Evolutionary conservation across 2,113 vertebrate species (phyloP), one percentile per base, ranked within the genome.

Genomic region (Pterophyllum scalare): DNA sequence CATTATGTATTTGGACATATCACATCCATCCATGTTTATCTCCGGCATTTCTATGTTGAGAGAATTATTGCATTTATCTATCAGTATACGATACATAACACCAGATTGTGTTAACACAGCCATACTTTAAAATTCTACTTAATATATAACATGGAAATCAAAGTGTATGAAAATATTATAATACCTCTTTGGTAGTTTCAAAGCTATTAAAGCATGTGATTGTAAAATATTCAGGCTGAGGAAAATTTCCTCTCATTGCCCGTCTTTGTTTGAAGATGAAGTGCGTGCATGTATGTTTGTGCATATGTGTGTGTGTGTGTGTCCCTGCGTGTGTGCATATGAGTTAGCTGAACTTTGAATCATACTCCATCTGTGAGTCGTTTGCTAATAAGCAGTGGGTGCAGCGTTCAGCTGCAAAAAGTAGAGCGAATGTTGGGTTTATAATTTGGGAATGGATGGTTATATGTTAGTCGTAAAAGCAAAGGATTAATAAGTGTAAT

Each of bases 301-400:
- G 40, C 79, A 64, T 67, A 46, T 77, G 49, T 67, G 52, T 76
- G 56, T 65, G 17, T 59, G 54, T 76, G 61, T 59, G 59, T 35
- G 38, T 24, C 24, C 7, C 28, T 52, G 22, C n/a, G 6, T 61
- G 80, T n/a, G 46, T 83, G 57, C 35, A 35, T 59, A 58, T 62
- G 76, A 82, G 61, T 82, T 57, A 87, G 81, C 75, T 87, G 80
- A 85, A 84, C 81, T 87, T 75, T 82, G 60, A 88, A 64, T 89
- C 85, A 82, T 82, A 77, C 76, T 84, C 79, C 76, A 85, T 91
- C 84, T 91, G 85, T 59, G 80, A 74, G 22, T 74, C 54, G 58
- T 59, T 84, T 80, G 7, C 19, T 43, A 59, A 10, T 62, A 56
- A 60, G 60, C 60, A 85, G 80, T 64, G 49, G 24, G 46, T 64